Conservation (phyloP, 2,797 vertebrate species). For the Fistularia tabacaria region DNA sequence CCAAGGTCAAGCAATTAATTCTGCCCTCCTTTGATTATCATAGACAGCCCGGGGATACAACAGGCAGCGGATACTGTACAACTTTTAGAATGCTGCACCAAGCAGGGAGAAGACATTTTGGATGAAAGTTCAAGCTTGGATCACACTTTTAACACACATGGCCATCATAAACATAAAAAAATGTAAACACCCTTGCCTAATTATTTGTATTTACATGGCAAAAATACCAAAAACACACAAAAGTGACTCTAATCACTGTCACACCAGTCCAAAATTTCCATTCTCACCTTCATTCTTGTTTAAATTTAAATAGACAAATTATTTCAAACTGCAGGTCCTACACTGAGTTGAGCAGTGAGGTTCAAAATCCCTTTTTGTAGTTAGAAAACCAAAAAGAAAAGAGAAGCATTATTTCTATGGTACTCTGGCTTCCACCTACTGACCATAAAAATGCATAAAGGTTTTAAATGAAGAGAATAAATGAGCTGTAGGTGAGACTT, state of each 20-base stretch:
- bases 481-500: no score
- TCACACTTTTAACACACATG: slow-evolving; percentile 53
- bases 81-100: slow-evolving; percentile 21
- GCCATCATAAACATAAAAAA: slow-evolving; percentile 53
- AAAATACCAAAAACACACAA: slow-evolving; percentile 45
- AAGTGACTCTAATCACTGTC: neutral
- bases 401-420: no score
- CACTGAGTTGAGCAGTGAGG: slow-evolving; percentile 9
- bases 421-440: no score
- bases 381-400: neutral
- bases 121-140: slow-evolving; percentile 58
- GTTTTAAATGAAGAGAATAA: no score
- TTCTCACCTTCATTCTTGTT: slow-evolving; percentile 13
- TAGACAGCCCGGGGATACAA: slow-evolving; percentile 51
- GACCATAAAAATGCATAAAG: no score
- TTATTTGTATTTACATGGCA: slow-evolving; percentile 65
- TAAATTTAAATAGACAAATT: neutral
- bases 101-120: slow-evolving; percentile 55
- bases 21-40: slow-evolving; percentile 64
- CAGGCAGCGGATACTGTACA: slow-evolving; percentile 40
- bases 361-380: neutral
- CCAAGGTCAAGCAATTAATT: slow-evolving; percentile 74
- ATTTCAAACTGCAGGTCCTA: slow-evolving; percentile 10
- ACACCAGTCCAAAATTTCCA: slow-evolving; percentile 19
- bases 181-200: slow-evolving; percentile 48